Conservation (phyloP, 2,888 invertebrate species). For the Archips crataeganus region DNA sequence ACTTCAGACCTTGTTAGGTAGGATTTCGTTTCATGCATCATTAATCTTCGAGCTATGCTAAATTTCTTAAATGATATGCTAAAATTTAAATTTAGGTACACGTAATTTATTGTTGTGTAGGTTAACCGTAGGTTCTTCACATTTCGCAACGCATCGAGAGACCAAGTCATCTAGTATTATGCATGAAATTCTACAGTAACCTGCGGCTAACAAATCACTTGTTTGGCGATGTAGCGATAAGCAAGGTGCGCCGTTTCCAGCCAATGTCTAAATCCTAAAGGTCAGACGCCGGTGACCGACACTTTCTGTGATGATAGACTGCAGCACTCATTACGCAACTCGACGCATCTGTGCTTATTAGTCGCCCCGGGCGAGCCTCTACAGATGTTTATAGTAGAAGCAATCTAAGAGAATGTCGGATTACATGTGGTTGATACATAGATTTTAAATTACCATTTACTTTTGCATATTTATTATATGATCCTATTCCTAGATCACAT, state of each 20-base stretch:
- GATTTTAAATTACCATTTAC: neutral
- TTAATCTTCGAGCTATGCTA: slow-evolving; percentile 17
- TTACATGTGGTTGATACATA: neutral
- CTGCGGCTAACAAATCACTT: slow-evolving; percentile 34
- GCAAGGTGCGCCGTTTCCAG: slow-evolving; percentile 48
- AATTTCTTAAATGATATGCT: slow-evolving; percentile 19
- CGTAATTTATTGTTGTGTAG: slow-evolving; percentile 18
- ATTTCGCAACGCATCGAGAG: slow-evolving; percentile 31
- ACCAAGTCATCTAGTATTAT: slow-evolving; percentile 41
- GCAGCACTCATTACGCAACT: slow-evolving; percentile 40
- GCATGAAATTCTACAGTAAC: slow-evolving; percentile 47
- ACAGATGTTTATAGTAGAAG: slow-evolving; percentile 21
- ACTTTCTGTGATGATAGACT: slow-evolving; percentile 44
- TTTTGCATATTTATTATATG: slow-evolving; percentile 21
- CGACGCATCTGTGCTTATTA: slow-evolving; percentile 37
- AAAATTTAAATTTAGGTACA: slow-evolving; percentile 21
- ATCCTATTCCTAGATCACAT: too few species aligned
- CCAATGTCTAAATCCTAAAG: slow-evolving; percentile 60
- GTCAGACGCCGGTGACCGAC: slow-evolving; percentile 53
- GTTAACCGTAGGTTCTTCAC: slow-evolving; percentile 20
- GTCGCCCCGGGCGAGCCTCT: slow-evolving; percentile 19
- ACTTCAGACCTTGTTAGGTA: slow-evolving; percentile 43
- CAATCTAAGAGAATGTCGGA: neutral
- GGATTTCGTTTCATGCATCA: slow-evolving; percentile 29
- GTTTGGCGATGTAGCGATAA: slow-evolving; percentile 46